Evolutionary conservation across 2,113 vertebrate species (phyloP), one percentile per base, ranked within the genome.

Genomic region (Lamprotornis superbus): DNA sequence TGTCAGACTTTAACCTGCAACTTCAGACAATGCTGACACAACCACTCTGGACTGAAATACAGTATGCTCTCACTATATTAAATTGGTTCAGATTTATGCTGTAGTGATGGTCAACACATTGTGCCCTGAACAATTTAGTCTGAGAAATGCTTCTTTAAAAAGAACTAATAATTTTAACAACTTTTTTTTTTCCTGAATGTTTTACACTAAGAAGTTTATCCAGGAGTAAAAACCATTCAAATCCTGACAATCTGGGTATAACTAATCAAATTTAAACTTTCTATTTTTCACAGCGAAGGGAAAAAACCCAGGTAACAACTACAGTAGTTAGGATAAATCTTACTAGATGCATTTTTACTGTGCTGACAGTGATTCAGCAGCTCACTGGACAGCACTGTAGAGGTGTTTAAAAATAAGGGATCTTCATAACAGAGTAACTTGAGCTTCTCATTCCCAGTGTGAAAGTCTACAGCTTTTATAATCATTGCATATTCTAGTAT

Each of bases 11-110:
- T 55, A 85, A 70, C 59, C 67, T 92, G 59, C 68, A 70, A 25
- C 79, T 88, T 83, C 79, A 86, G 63, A 81, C 42, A 92, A 55
- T 17, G 44, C 71, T 88, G 92, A 93, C 90, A 93, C 33, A 74
- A 90, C 68, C 68, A 46, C 59, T 92, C 63, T 77, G 83, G 76
- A 47, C 50, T 67, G 85, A 92, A 87, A 68, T 65, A 65, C 71
- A 47, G 46, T 20, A 42, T 3, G 13, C 55, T 42, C 55, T 67
- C 71, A 44, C 76, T 40, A 7, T 10, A 70, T 28, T 77, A 86
- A 83, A 81, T 63, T 67, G 55, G 35, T 57, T 73, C 77, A 64
- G 17, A 86, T 85, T 77, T 91, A n/a, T 31, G 25, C 53, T 70
- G 15, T 56, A 59, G 47, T 53, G 64, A 60, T 60, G 37, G 71